Conservation (phyloP, 2,113 vertebrate species). For the Alectura lathami region DNA sequence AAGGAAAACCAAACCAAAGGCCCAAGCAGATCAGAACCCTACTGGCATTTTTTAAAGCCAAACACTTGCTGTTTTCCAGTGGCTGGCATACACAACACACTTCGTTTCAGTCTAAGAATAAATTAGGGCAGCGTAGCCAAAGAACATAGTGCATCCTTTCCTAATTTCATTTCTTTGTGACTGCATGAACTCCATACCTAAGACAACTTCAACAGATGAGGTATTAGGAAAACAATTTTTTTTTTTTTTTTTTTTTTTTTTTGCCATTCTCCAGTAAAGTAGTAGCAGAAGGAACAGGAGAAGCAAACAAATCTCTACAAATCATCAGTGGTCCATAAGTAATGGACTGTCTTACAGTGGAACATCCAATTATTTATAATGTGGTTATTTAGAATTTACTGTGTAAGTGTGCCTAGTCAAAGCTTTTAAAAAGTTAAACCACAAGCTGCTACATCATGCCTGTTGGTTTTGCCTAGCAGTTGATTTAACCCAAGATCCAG, state of each 20-base stretch:
- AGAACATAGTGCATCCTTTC: neutral
- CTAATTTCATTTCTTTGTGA: neutral
- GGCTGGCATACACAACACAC: neutral
- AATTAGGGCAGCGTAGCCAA: neutral
- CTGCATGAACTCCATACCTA: fast-evolving
- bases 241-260: neutral
- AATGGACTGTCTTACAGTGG: neutral
- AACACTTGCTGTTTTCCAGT: neutral
- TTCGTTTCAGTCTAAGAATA: neutral
- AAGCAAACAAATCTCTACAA: neutral
- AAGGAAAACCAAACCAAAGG: neutral
- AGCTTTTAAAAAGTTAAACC: neutral
- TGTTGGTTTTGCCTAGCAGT: neutral
- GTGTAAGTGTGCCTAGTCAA: neutral
- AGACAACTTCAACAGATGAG: neutral
- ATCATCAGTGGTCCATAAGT: neutral
- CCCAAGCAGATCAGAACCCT: neutral
- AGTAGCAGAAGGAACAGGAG: neutral
- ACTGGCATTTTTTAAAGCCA: neutral
- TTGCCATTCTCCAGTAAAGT: neutral
- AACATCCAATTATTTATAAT: neutral
- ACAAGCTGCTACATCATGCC: neutral
- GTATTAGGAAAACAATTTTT: neutral
- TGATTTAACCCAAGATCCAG: neutral
- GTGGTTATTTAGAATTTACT: neutral